These are phyloP conservation scores for Oryzaephilus surinamensis DNA, from an alignment of 1,140 invertebrate species.

Conservation along the genomic window DNA sequence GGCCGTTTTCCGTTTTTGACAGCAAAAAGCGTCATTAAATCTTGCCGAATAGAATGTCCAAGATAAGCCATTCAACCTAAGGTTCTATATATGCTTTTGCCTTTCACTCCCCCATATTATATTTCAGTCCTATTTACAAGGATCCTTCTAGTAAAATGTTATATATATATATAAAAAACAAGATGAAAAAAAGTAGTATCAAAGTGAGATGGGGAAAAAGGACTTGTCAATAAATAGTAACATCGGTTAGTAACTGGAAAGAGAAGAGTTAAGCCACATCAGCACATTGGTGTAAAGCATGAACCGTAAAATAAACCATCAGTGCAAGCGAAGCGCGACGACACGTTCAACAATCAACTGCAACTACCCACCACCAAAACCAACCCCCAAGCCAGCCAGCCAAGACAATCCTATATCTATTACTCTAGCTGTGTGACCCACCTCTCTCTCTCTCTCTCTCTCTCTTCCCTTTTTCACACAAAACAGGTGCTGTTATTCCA, in stretches of 20 bases:
- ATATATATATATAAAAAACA: not conserved
- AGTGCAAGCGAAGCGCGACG: slow-evolving; percentile 8
- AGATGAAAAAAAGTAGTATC: too few relatives aligned
- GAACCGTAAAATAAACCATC: slow-evolving; percentile 20
- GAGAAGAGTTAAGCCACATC: slow-evolving; percentile 15
- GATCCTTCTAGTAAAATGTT: slow-evolving; percentile 17
- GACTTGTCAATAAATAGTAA: slow-evolving; percentile 19
- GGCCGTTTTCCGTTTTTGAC: slow-evolving; percentile 4
- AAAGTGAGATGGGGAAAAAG: slow-evolving; percentile 6
- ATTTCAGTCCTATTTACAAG: slow-evolving; percentile 11
- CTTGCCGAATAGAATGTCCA: slow-evolving; percentile 7
- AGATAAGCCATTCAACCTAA: too few relatives aligned
- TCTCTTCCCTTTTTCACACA: too few relatives aligned
- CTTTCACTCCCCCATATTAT: not conserved
- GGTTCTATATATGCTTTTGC: not conserved
- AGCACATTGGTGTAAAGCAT: slow-evolving; percentile 19
- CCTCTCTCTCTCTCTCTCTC: too few relatives aligned
- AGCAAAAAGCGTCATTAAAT: slow-evolving; percentile 12
- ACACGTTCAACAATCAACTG: slow-evolving; percentile 12
- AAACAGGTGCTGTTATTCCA: too few relatives aligned
- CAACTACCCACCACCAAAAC: too few relatives aligned
- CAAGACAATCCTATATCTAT: too few relatives aligned
- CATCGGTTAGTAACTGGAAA: slow-evolving; percentile 12
- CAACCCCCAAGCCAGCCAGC: too few relatives aligned
- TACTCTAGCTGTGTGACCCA: too few relatives aligned